Percentiles rank a stretch among this genome's conserved stretches.
Evolutionary conservation across 2,113 vertebrate genomes (phyloP).

Genomic region (Gambusia affinis): DNA sequence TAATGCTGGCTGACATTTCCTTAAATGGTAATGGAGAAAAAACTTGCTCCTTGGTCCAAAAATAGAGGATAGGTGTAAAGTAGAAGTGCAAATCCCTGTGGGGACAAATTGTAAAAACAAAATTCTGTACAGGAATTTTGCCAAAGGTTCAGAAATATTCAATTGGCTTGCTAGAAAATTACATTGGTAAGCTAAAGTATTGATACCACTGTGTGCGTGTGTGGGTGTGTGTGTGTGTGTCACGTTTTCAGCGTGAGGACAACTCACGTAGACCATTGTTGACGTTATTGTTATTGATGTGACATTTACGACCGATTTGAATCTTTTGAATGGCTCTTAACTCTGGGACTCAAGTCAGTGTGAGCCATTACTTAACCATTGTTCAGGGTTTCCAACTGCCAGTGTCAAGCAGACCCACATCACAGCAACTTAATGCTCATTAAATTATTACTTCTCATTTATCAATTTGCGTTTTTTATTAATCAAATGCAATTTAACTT

Average conservation of each 20-base stretch:
- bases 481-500: neutral
- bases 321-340: no score
- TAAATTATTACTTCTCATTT: neutral
- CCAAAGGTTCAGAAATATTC: neutral
- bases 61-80: conserved; percentile 39
- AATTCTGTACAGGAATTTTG: conserved; percentile 9
- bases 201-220: no score
- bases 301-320: no score
- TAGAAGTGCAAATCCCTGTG: conserved; percentile 13
- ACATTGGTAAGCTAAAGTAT: no score
- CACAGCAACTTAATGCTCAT: neutral
- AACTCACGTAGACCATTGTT: no score
- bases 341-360: no score
- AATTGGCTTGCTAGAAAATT: neutral
- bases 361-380: no score
- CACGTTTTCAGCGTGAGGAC: no score
- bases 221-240: no score
- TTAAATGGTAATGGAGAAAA: conserved; percentile 53
- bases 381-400: neutral
- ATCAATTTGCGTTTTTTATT: neutral
- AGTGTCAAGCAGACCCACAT: neutral
- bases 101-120: conserved; percentile 2
- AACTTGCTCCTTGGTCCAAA: conserved; percentile 51
- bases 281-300: no score
- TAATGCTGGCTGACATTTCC: conserved; percentile 80